phyloP scores from a whole-genome alignment of 2,888 invertebrate species.

The Tenthredo scrophulariae region DNA sequence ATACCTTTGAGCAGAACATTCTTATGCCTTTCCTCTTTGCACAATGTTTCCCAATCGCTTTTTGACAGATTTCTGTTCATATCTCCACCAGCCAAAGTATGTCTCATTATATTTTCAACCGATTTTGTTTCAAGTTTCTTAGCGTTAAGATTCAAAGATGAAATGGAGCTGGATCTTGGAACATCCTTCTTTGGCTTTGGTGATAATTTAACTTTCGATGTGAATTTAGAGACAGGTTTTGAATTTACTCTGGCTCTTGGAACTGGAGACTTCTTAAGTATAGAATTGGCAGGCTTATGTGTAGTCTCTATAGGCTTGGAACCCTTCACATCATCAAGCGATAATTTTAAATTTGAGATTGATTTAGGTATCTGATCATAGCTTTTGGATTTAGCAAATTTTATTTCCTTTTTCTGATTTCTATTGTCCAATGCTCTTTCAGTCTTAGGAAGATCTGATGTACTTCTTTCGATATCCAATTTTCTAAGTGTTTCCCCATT shows the following conservation, averaged over 20 bases:
- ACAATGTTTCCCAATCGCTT: conserved; percentile 70
- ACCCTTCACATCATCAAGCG: conserved; percentile 64
- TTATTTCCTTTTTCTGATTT: conserved; percentile 60
- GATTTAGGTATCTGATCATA: conserved; percentile 72
- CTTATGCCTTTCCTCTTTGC: conserved; percentile 72
- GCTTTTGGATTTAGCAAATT: conserved; percentile 70
- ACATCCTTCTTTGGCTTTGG: conserved; percentile 64
- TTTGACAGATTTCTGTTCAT: conserved; percentile 63
- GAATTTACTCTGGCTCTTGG: conserved; percentile 50
- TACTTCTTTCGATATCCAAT: conserved; percentile 23
- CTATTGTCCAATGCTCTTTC: conserved; percentile 60
- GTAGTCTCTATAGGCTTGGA: conserved; percentile 60
- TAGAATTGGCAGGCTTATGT: conserved; percentile 57
- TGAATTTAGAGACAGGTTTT: conserved; percentile 62
- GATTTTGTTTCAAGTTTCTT: conserved; percentile 59
- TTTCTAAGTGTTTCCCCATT: not conserved
- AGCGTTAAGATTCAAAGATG: conserved; percentile 56
- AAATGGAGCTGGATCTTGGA: conserved; percentile 60
- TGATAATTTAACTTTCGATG: conserved; percentile 61
- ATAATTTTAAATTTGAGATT: conserved; percentile 59
- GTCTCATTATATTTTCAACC: conserved; percentile 59
- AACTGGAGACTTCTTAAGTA: conserved; percentile 48
- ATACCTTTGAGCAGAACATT: conserved; percentile 67
- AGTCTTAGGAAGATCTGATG: conserved; percentile 53
- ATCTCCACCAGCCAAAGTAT: conserved; percentile 66